These are phyloP conservation scores for human DNA, from an alignment of 2,113 vertebrate genomes.

Conservation along the genomic window DNA sequence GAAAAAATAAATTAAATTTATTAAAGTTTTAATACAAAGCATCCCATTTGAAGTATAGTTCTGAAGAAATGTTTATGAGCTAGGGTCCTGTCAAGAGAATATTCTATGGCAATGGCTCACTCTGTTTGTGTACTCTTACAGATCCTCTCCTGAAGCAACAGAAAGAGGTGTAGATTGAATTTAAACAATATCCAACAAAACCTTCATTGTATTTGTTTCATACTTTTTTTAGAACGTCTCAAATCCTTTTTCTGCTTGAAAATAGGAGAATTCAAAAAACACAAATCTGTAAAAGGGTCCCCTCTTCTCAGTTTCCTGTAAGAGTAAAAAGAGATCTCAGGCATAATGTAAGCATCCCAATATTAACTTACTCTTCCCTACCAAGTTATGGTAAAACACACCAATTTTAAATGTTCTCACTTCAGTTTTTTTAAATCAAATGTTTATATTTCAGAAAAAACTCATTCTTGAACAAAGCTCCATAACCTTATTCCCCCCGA, in stretches of 20 bases:
- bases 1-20: constrained; percentile 17
- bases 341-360: not conserved
- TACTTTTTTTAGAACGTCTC: constrained; percentile 71
- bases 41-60: not conserved
- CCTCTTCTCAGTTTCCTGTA: constrained; percentile 95
- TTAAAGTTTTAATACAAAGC: constrained; percentile 2
- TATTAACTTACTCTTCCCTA: not conserved
- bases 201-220: constrained; percentile 87
- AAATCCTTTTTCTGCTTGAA: constrained; percentile 86
- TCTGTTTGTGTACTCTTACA: not conserved
- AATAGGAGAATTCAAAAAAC: constrained; percentile 93
- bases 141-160: not conserved
- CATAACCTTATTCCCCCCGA: no score
- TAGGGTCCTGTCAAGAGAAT: not conserved
- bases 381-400: not conserved
- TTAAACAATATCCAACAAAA: constrained; percentile 84
- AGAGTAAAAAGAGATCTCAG: constrained; percentile 41
- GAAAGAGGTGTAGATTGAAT: not conserved
- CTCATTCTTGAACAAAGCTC: not conserved
- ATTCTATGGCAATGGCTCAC: not conserved
- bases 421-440: not conserved
- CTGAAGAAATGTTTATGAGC: not conserved
- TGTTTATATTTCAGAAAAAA: not conserved
- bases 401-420: not conserved
- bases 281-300: constrained; percentile 93